phyloP scores from a whole-genome alignment of 2,113 vertebrate genomes.

The Phocoena sinus region DNA sequence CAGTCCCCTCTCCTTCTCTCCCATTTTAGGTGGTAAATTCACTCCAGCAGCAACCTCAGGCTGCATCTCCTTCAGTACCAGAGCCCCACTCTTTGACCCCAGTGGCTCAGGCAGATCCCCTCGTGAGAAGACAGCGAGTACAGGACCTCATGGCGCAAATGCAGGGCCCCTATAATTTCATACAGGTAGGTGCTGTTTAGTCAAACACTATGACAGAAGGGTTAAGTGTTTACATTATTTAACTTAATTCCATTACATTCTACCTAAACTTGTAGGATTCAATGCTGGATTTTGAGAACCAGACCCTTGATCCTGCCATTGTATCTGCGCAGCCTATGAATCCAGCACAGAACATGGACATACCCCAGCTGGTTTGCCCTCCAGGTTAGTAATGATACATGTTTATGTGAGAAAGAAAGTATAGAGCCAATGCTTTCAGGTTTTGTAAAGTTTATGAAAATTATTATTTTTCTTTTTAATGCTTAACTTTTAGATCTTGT shows the following conservation, averaged over 20 bases:
- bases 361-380: slow-evolving; percentile 92
- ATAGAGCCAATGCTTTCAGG: neutral
- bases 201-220: neutral
- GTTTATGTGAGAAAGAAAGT: neutral
- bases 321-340: slow-evolving; percentile 99
- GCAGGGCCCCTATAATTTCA: slow-evolving; percentile 99
- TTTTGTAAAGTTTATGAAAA: slow-evolving; percentile 8
- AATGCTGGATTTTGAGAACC: slow-evolving; percentile 97
- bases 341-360: slow-evolving; percentile 88
- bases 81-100: slow-evolving; percentile 86
- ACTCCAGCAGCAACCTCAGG: slow-evolving; percentile 86
- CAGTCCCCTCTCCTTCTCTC: neutral
- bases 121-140: slow-evolving; percentile 93
- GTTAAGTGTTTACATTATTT: neutral
- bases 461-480: neutral
- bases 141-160: slow-evolving; percentile 99
- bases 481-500: neutral
- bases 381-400: slow-evolving; percentile 83
- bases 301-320: slow-evolving; percentile 95
- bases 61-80: slow-evolving; percentile 84
- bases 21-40: slow-evolving; percentile 84
- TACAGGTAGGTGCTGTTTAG: slow-evolving; percentile 87
- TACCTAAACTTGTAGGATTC: slow-evolving; percentile 85
- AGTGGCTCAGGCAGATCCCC: slow-evolving; percentile 87
- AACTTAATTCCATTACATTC: neutral